These are phyloP conservation scores for Heliconius erato DNA, from an alignment of 2,888 invertebrate genomes.

Conservation along the genomic window DNA sequence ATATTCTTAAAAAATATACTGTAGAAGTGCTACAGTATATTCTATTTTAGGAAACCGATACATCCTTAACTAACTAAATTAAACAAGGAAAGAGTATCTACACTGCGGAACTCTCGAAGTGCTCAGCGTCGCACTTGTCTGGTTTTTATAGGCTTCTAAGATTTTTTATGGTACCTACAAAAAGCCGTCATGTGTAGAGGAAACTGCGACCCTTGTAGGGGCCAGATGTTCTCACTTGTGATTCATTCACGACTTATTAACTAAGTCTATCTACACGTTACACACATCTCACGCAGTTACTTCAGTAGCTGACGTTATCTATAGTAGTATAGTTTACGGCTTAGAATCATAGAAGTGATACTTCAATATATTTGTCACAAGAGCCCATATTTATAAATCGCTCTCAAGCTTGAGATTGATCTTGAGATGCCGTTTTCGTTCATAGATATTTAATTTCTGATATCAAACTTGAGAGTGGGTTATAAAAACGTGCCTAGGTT, in stretches of 20 bases:
- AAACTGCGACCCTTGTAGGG: conserved; percentile 29
- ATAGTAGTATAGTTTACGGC: background rate
- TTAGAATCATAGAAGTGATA: too few species aligned
- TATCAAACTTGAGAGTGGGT: too few species aligned
- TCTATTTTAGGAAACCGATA: background rate
- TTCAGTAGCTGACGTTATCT: background rate
- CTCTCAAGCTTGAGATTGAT: too few species aligned
- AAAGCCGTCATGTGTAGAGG: conserved; percentile 16
- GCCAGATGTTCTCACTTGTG: conserved; percentile 34
- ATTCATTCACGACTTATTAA: conserved; percentile 2
- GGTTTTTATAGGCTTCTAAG: conserved; percentile 21
- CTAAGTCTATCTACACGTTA: background rate
- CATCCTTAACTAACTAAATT: background rate
- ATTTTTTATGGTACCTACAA: conserved; percentile 26
- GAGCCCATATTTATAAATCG: too few species aligned
- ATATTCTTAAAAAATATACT: too few species aligned
- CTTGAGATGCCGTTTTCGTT: too few species aligned
- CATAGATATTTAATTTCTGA: too few species aligned
- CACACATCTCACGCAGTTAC: background rate
- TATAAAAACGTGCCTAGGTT: too few species aligned
- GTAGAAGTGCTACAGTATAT: background rate
- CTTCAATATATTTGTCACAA: too few species aligned
- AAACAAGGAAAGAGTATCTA: background rate
- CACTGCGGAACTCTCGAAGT: conserved; percentile 11
- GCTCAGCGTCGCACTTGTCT: conserved; percentile 8